Conservation (phyloP, 2,113 vertebrate genomes). For the Pelvicachromis taeniatus region DNA sequence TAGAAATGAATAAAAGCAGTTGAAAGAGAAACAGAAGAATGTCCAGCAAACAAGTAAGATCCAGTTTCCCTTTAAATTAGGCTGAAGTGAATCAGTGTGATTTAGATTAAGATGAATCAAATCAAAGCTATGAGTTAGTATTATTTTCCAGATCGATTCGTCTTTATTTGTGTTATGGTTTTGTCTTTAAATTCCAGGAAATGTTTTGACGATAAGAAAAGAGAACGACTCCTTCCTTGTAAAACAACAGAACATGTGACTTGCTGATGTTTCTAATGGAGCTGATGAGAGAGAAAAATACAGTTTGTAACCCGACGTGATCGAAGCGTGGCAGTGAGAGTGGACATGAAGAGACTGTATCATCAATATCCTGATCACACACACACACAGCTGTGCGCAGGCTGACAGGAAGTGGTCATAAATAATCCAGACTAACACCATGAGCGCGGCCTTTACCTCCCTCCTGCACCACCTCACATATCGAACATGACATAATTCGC, state of each 20-base stretch:
- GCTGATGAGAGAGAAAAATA: neutral
- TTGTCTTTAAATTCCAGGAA: neutral
- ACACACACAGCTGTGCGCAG: neutral
- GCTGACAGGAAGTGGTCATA: constrained; percentile 33
- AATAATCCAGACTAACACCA: constrained; percentile 48
- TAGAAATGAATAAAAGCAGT: neutral
- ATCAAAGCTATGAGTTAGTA: neutral
- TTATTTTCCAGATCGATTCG: neutral
- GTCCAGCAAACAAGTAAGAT: neutral
- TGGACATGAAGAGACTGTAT: neutral
- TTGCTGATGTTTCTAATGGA: neutral
- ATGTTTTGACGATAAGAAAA: neutral
- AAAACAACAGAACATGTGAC: neutral
- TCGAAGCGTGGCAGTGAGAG: neutral
- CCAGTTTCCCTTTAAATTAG: neutral
- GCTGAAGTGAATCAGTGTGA: neutral
- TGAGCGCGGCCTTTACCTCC: constrained; percentile 41
- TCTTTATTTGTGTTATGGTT: neutral
- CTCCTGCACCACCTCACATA: constrained; percentile 57
- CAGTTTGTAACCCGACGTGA: neutral
- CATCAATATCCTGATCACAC: neutral
- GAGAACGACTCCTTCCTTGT: neutral
- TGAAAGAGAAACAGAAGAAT: neutral
- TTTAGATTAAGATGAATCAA: neutral
- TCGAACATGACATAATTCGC: constrained; percentile 70